Evolutionary conservation across 1,140 invertebrate species (phyloP).

Genomic region (Chironomus tepperi): DNA sequence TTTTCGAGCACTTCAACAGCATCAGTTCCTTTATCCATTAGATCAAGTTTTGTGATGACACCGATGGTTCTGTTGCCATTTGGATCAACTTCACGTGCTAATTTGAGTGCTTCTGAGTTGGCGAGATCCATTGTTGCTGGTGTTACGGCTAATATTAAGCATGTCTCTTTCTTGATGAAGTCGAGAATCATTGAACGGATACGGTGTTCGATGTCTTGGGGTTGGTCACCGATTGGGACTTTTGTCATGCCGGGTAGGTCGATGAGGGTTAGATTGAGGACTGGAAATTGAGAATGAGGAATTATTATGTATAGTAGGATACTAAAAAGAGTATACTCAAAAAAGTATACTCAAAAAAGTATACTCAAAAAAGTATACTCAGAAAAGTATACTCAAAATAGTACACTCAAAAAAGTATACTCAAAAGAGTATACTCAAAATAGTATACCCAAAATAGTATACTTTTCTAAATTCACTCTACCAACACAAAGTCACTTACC

Average conservation of each 20-base stretch:
- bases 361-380: too few relatives aligned
- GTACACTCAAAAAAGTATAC: too few relatives aligned
- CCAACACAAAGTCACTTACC: too few relatives aligned
- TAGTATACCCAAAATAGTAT: too few relatives aligned
- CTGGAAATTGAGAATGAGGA: too few relatives aligned
- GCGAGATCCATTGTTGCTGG: conserved; percentile 94
- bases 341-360: too few relatives aligned
- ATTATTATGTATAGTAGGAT: too few relatives aligned
- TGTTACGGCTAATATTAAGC: conserved; percentile 92
- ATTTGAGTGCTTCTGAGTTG: conserved; percentile 90
- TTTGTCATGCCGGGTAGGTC: conserved; percentile 93
- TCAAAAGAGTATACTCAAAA: too few relatives aligned
- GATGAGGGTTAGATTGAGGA: conserved; percentile 90
- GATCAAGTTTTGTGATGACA: conserved; percentile 97
- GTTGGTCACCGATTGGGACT: conserved; percentile 93
- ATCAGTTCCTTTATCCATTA: conserved; percentile 99
- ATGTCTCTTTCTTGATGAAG: conserved; percentile 88
- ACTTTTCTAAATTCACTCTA: not conserved
- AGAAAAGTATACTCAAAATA: too few relatives aligned
- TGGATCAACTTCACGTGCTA: conserved; percentile 90
- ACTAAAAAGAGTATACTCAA: too few relatives aligned
- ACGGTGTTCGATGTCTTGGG: conserved; percentile 84
- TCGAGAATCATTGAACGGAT: conserved; percentile 92
- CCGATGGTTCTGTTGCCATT: conserved; percentile 96
- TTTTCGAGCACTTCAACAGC: conserved; percentile 97